Evolutionary conservation across 2,113 vertebrate species (phyloP), one percentile per base, ranked within the genome.

Genomic region (Lepus americanus): DNA sequence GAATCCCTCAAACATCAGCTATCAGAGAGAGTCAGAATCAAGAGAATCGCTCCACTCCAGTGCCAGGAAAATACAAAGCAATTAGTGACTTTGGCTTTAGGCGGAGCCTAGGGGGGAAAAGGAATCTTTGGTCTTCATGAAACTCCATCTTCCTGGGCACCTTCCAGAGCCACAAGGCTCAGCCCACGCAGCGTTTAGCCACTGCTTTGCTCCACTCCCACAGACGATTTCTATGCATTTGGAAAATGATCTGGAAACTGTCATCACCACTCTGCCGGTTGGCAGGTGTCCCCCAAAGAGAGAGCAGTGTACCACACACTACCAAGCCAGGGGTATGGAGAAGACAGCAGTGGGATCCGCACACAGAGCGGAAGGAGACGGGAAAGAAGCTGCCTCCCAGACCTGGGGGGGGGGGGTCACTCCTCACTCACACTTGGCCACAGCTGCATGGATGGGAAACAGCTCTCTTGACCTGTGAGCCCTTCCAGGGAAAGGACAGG

Each of bases 221-320:
- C 84, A 77, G 90, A 89, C 93, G 92, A 94, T 89, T 87, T 95
- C 94, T 97, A 55, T 92, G 94, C 95, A 96, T 90, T 96, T 96
- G 96, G 92, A 97, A 97, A 97, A 94, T 95, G 96, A 95, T 97
- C 96, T 97, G 95, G 90, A 96, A 96, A 95, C 95, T 97, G 97
- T 97, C 97, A 96, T 97, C 96, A 94, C 96, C 96, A 91, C 94
- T 12, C 92, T 53, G 85, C 97, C 59, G 70, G 86, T 87, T 97
- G 97, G 96, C 97, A 97, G 76, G 94, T 95, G 91, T 84, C 94
- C 92, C 78, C 90, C 89, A 77, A 94, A 92, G 92, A 94, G 78
- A 76, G 91, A 90, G 78, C 87, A 81, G 74, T 0, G 3, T 94
- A 94, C 95, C 92, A 94, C 92, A 94, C 96, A 94, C 92, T 95